These are phyloP conservation scores for Centroberyx gerrardi DNA, from an alignment of 2,797 vertebrate species.

Conservation along the genomic window DNA sequence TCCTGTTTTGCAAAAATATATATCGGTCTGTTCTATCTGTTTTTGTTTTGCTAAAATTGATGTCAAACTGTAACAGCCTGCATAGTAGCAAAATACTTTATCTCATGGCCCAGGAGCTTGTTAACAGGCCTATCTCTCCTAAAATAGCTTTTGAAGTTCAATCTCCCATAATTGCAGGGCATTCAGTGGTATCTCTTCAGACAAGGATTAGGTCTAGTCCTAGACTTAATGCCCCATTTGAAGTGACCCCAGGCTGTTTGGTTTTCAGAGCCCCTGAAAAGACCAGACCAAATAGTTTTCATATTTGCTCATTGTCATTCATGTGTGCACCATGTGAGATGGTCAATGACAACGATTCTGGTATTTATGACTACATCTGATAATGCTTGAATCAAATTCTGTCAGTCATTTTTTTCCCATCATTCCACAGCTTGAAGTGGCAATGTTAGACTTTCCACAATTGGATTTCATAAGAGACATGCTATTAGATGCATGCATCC, in stretches of 20 bases:
- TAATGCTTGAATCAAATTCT: background rate
- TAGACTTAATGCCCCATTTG: background rate
- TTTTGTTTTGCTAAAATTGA: slow-evolving; percentile 8
- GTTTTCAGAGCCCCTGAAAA: background rate
- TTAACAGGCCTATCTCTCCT: slow-evolving; percentile 7
- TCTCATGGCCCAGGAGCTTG: background rate
- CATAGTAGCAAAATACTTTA: slow-evolving; percentile 31
- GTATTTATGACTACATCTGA: background rate
- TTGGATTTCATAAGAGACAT: too few relatives aligned
- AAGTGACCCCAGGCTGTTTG: too few relatives aligned
- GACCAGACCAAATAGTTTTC: background rate
- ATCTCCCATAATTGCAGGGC: slow-evolving; percentile 19
- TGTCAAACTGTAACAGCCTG: slow-evolving; percentile 33
- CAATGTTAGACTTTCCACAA: too few relatives aligned
- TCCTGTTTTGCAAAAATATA: slow-evolving; percentile 41
- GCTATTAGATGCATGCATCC: too few relatives aligned
- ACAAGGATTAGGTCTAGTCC: background rate
- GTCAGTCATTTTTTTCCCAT: background rate
- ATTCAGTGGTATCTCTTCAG: slow-evolving; percentile 8
- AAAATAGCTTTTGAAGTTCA: slow-evolving; percentile 44
- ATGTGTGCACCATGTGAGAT: background rate
- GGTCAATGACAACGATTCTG: background rate
- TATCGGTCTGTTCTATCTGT: background rate
- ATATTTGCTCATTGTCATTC: background rate
- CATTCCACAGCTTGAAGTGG: background rate